These are phyloP conservation scores for Chrosomus eos DNA, from an alignment of 2,797 vertebrate species.

Conservation along the genomic window DNA sequence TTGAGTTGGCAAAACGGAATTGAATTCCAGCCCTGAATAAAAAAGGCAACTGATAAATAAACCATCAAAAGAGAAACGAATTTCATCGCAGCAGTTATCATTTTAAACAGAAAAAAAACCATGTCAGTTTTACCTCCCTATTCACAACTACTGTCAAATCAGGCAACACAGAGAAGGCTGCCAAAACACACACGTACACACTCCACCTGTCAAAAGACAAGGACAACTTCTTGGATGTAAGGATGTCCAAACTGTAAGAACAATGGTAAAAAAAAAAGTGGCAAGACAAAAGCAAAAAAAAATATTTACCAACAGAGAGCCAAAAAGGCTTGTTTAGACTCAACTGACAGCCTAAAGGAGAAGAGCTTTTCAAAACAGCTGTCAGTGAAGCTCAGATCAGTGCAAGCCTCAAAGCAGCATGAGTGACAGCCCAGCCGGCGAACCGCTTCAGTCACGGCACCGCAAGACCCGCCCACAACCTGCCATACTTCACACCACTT, in stretches of 20 bases:
- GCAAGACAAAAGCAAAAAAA: constrained; percentile 34
- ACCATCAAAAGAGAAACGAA: neutral
- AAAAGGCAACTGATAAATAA: neutral
- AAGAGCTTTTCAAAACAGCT: constrained; percentile 71
- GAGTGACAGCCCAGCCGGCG: constrained; percentile 56
- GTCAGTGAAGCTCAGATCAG: constrained; percentile 69
- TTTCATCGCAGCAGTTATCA: neutral
- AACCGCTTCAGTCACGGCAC: constrained; percentile 57
- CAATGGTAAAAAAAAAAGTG: constrained; percentile 8
- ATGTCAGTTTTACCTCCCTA: constrained; percentile 10
- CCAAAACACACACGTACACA: constrained; percentile 22
- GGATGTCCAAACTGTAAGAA: constrained; percentile 30
- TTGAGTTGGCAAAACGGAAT: neutral
- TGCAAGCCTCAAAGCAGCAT: constrained; percentile 70
- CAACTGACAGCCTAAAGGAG: constrained; percentile 59
- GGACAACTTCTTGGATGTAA: constrained; percentile 32
- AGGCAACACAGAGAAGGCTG: constrained; percentile 10
- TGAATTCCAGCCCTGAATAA: neutral
- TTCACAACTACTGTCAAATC: constrained; percentile 26
- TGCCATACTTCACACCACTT: constrained; percentile 41
- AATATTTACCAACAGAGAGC: constrained; percentile 15
- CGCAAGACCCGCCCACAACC: constrained; percentile 39
- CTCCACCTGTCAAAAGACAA: constrained; percentile 32
- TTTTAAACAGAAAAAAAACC: constrained; percentile 6
- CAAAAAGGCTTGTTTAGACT: constrained; percentile 50